A percentile compares a stretch with the other conserved stretches of the same genome.
phyloP scores from a whole-genome alignment of 2,888 invertebrate genomes.

The Theretra japonica region DNA sequence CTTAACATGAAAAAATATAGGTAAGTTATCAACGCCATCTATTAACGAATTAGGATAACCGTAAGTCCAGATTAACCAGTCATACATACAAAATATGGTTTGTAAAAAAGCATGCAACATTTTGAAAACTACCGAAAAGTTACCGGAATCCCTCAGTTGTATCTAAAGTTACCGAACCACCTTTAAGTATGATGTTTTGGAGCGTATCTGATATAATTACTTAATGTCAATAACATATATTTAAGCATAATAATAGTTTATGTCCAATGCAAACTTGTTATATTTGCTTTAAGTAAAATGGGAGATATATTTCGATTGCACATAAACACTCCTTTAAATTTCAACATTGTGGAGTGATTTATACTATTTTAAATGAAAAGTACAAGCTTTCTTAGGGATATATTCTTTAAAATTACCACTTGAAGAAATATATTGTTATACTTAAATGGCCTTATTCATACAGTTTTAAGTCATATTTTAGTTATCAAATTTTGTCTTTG shows the following conservation, averaged over 20 bases:
- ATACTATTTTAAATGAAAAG: too few species aligned
- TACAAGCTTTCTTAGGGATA: too few species aligned
- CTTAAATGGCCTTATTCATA: too few species aligned
- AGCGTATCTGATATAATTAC: not conserved
- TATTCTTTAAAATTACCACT: too few species aligned
- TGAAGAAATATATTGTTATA: too few species aligned
- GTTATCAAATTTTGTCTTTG: too few species aligned
- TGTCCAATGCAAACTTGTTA: not conserved
- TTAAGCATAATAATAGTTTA: constrained; percentile 1
- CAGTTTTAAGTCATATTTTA: too few species aligned
- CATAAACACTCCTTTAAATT: too few species aligned
- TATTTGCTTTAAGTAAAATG: not conserved
- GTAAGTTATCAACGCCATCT: not conserved
- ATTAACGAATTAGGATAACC: not conserved
- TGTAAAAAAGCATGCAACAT: too few species aligned
- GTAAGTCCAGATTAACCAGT: not conserved
- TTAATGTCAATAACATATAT: not conserved
- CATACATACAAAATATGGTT: too few species aligned
- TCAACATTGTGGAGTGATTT: too few species aligned
- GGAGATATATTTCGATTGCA: not conserved
- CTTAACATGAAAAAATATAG: not conserved
- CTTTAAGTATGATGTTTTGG: not conserved
- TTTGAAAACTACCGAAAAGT: not conserved
- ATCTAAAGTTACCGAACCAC: constrained; percentile 2
- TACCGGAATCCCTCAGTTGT: not conserved